A percentile compares a stretch with the other conserved stretches of the same genome.
Conservation (phyloP, 2,888 invertebrate species). For the Ctenicera cuprea region DNA sequence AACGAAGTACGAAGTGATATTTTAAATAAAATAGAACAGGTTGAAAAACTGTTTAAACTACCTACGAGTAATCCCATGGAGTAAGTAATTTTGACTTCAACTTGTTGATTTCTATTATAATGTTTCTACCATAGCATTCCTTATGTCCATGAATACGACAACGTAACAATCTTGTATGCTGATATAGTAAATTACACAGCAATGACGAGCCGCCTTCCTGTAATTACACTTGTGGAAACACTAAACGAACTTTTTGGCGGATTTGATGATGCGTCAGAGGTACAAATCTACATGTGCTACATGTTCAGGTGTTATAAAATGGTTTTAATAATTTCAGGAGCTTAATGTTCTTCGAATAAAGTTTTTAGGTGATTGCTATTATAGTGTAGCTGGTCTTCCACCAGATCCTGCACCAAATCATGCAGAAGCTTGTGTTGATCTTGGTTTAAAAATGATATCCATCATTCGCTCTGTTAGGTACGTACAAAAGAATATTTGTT, state of each 20-base stretch:
- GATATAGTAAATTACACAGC: slow-evolving; percentile 96
- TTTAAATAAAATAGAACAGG: slow-evolving; percentile 71
- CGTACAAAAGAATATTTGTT: slow-evolving; percentile 37
- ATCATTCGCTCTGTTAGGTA: slow-evolving; percentile 90
- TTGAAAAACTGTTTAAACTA: slow-evolving; percentile 64
- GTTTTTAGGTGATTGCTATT: slow-evolving; percentile 95
- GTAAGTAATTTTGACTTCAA: slow-evolving; percentile 63
- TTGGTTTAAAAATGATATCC: slow-evolving; percentile 94
- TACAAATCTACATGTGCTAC: slow-evolving; percentile 66
- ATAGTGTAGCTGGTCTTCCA: slow-evolving; percentile 93
- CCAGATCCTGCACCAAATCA: slow-evolving; percentile 81
- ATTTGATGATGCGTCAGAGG: slow-evolving; percentile 94
- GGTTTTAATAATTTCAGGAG: slow-evolving; percentile 72
- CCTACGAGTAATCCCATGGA: slow-evolving; percentile 69
- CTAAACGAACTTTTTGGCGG: slow-evolving; percentile 93
- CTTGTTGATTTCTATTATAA: not conserved
- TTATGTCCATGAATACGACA: slow-evolving; percentile 90
- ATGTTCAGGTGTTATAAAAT: slow-evolving; percentile 2
- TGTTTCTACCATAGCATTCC: slow-evolving; percentile 78
- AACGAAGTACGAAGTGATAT: slow-evolving; percentile 76
- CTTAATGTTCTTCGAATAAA: slow-evolving; percentile 90
- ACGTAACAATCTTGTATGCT: slow-evolving; percentile 93
- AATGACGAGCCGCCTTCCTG: slow-evolving; percentile 88
- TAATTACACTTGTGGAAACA: slow-evolving; percentile 88
- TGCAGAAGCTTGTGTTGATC: slow-evolving; percentile 92